A percentile compares a stretch with the other conserved stretches of the same genome.
Evolutionary conservation across 2,888 invertebrate species (phyloP).

Genomic region (Stenoptilia bipunctidactyla): DNA sequence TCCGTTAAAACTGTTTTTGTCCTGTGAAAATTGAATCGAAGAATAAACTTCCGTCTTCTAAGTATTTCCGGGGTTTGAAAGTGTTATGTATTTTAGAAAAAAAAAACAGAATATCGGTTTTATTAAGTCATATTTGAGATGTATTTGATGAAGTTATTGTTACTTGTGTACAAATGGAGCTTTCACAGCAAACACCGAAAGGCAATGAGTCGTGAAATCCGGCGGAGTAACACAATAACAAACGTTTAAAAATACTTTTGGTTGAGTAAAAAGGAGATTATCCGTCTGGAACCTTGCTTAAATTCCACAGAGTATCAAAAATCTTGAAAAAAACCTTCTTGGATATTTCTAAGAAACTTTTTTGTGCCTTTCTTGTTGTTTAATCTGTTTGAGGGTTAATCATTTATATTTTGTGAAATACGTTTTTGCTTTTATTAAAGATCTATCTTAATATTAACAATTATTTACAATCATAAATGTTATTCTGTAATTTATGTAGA

Average conservation of each 20-base stretch:
- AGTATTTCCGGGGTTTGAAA: not conserved
- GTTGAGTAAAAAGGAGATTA: constrained; percentile 32
- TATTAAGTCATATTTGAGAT: too few species aligned
- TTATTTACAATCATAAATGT: too few species aligned
- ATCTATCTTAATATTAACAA: too few species aligned
- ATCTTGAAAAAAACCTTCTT: constrained; percentile 12
- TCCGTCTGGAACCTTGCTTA: not conserved
- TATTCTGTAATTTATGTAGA: too few species aligned
- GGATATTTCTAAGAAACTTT: constrained; percentile 20
- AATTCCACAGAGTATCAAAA: too few species aligned
- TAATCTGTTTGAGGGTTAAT: too few species aligned
- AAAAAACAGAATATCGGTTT: too few species aligned
- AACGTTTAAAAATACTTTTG: constrained; percentile 21
- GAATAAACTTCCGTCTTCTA: not conserved
- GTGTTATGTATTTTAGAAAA: too few species aligned
- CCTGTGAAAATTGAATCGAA: not conserved
- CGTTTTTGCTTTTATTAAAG: too few species aligned
- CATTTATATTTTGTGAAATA: constrained; percentile 2
- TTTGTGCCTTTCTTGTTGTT: too few species aligned
- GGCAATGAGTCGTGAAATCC: constrained; percentile 28
- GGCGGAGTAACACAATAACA: constrained; percentile 22
- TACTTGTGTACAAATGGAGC: too few species aligned
- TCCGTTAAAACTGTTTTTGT: not conserved
- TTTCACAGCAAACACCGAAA: constrained; percentile 14
- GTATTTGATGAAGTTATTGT: too few species aligned